phyloP scores from a whole-genome alignment of 2,888 invertebrate species.

The Ophion obscuratus region DNA sequence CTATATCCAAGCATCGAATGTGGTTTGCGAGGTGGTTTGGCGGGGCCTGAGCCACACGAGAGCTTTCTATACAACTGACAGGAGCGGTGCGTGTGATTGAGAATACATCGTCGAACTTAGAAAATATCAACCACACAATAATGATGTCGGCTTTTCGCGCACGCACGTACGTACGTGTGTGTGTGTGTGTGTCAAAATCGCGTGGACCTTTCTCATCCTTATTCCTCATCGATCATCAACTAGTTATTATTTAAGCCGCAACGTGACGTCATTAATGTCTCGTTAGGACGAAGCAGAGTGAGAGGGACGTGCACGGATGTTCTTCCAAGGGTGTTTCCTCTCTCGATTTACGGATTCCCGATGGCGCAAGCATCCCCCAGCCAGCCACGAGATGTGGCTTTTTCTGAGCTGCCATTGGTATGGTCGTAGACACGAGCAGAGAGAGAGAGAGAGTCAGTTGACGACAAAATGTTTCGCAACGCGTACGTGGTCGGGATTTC shows the following conservation, averaged over 20 bases:
- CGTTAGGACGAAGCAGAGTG: conserved; percentile 75
- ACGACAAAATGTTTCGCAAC: conserved; percentile 20
- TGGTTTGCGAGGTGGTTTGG: conserved; percentile 16
- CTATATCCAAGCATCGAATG: conserved; percentile 5
- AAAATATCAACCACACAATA: conserved; percentile 77
- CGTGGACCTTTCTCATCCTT: conserved; percentile 46
- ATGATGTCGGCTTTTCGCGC: conserved; percentile 72
- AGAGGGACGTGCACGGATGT: conserved; percentile 21
- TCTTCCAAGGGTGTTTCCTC: conserved; percentile 48
- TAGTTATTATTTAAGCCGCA: conserved; percentile 83
- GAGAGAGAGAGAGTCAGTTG: conserved; percentile 44
- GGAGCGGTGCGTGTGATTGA: conserved; percentile 70
- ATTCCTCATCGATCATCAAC: conserved; percentile 81
- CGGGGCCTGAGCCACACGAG: conserved; percentile 6
- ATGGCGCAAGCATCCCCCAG: not conserved
- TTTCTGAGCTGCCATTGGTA: not conserved
- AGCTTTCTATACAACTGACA: conserved; percentile 57
- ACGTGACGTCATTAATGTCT: conserved; percentile 83
- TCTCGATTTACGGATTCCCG: conserved; percentile 68
- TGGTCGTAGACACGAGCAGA: conserved; percentile 44
- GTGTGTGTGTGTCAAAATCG: not conserved
- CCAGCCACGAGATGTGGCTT: not conserved
- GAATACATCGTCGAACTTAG: conserved; percentile 73
- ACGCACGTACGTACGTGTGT: conserved; percentile 61
- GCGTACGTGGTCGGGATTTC: conserved; percentile 24